Evolutionary conservation across 35 echinoderm and acorn worm species (phyloP).

Genomic region (Diadema setosum): DNA sequence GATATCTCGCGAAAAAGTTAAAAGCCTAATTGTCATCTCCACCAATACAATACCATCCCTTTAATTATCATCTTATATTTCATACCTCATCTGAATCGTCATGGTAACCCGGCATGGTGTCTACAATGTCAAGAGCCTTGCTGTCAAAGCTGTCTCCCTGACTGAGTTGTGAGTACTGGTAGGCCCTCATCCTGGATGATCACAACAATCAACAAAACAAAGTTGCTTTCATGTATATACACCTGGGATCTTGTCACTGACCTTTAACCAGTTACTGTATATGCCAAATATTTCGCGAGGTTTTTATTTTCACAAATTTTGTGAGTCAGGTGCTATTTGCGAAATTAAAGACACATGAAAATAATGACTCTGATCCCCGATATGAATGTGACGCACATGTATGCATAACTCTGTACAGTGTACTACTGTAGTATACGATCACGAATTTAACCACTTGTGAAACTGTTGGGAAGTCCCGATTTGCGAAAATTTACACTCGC

Average conservation of each 20-base stretch:
- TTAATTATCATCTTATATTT: too few species aligned
- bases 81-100: conserved; percentile 77
- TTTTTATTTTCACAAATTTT: not conserved
- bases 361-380: not conserved
- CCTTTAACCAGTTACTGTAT: not conserved
- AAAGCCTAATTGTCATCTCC: too few species aligned
- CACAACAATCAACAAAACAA: not conserved
- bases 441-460: too few species aligned
- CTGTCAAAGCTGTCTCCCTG: conserved; percentile 45
- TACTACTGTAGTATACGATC: too few species aligned
- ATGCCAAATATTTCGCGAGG: not conserved
- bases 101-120: conserved; percentile 31
- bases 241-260: not conserved
- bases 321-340: not conserved
- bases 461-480: too few species aligned
- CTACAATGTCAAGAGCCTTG: conserved; percentile 7
- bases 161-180: conserved; percentile 50
- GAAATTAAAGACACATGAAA: not conserved
- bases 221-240: not conserved
- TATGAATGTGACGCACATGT: not conserved
- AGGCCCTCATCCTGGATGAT: not conserved
- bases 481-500: too few species aligned
- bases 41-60: too few species aligned
- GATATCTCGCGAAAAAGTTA: too few species aligned
- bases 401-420: too few species aligned